Base-by-base conservation (phyloP, 2,888 invertebrate genomes). In the Drosophila nr. fundita region DNA sequence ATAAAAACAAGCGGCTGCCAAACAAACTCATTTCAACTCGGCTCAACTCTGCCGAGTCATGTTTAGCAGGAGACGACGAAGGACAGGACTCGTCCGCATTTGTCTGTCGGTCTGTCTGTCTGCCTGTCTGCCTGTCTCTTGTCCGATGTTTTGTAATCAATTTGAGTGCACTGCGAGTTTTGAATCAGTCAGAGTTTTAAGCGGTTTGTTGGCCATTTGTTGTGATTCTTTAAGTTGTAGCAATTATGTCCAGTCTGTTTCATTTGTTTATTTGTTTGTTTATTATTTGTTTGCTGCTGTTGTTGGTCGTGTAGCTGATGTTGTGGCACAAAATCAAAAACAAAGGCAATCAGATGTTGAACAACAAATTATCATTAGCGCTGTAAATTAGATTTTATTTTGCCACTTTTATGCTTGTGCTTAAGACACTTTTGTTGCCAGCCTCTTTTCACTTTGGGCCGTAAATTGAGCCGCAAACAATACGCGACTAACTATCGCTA, bases 141-240 rank as follows among this genome's bases (percentile, higher is more conserved):
- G 59, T 58, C 49, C 45, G 50, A 32, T 69, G 69, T 73, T 69
- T 65, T 84, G 88, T 87, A 85, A 86, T 86, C 85, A 86, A 90
- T 86, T 86, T 90, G 85, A 85, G 88, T 85, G 90, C 73, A 40
- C 11, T 85, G 63, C 64, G 80, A 82, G 69, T 71, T 59, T 89
- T 62, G 79, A 70, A 73, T 87, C 50, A 27, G 52, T 38, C 45
- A 15, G 21, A 68, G 49, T 52, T 79, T 68, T 58, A 40, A 42
- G 50, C 32, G 38, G 68, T 68, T 79, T 87, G 84, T 73, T 71
- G 73, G 76, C 61, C 64, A 84, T 84, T 90, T 87, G 87, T 89
- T 89, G 86, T 87, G 89, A 82, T 89, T 89, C 75, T 77, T 76
- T 82, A 89, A 89, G 89, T 85, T 84, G 85, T 84, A 77, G 89